Conservation (phyloP, 2,113 vertebrate genomes). For the Urocitellus parryii region DNA sequence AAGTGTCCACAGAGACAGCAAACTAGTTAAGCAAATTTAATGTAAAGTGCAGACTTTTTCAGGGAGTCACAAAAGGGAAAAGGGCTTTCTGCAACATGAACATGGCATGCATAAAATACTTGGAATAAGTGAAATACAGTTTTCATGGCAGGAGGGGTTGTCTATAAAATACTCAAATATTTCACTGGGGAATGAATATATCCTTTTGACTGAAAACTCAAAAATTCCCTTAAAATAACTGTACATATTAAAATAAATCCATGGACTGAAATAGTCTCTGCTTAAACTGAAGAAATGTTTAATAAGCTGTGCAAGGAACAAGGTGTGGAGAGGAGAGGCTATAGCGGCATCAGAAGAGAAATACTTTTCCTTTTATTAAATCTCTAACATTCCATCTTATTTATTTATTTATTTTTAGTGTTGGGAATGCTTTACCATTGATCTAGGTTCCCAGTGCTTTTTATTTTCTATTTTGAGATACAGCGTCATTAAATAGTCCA, state of each 20-base stretch:
- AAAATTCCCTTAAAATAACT: constrained; percentile 18
- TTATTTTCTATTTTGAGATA: too few species aligned
- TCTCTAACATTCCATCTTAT: neutral
- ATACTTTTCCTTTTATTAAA: neutral
- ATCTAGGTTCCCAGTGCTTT: too few species aligned
- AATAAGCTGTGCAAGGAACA: neutral
- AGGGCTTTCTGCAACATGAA: constrained; percentile 19
- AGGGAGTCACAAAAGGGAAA: neutral
- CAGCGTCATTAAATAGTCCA: too few species aligned
- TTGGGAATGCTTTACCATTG: too few species aligned
- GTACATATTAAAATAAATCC: constrained; percentile 42
- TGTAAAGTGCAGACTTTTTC: constrained; percentile 39
- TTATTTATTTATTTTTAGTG: too few species aligned
- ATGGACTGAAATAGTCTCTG: neutral
- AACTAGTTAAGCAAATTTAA: constrained; percentile 63
- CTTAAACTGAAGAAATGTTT: neutral
- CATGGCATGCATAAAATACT: constrained; percentile 12
- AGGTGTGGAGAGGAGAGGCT: neutral
- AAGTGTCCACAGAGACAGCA: constrained; percentile 48
- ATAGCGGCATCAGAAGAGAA: neutral
- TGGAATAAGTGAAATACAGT: neutral
- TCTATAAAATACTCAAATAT: constrained; percentile 25
- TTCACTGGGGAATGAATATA: neutral
- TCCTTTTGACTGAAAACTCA: constrained; percentile 42
- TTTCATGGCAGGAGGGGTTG: constrained; percentile 30